Evolutionary conservation across 1,140 invertebrate species (phyloP).

Genomic region (Gonioctena quinquepunctata): DNA sequence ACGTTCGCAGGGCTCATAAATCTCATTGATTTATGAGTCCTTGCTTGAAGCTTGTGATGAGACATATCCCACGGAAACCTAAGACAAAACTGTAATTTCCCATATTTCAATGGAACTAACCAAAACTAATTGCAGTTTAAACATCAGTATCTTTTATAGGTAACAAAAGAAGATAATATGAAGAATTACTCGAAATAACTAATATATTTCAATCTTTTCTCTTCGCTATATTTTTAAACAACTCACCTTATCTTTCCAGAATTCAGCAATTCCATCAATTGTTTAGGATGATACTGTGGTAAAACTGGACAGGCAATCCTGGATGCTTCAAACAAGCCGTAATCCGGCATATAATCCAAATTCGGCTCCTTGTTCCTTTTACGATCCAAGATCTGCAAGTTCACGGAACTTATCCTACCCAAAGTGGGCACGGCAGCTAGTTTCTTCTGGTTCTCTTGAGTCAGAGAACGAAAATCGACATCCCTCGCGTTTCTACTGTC

Average conservation of each 20-base stretch:
- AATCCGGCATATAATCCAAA: conserved; percentile 85
- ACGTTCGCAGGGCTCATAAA: no score
- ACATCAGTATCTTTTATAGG: no score
- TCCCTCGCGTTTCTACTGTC: conserved; percentile 64
- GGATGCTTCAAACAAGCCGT: conserved; percentile 95
- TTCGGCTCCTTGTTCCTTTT: conserved; percentile 67
- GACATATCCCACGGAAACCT: no score
- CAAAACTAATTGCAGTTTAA: no score
- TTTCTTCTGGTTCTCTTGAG: conserved; percentile 73
- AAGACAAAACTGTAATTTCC: no score
- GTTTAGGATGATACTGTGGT: conserved; percentile 99
- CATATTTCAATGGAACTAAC: no score
- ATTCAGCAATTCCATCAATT: conserved; percentile 97
- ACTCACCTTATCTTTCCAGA: conserved; percentile 83
- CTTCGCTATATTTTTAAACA: no score
- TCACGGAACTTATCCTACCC: conserved; percentile 80
- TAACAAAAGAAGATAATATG: no score
- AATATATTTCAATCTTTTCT: no score
- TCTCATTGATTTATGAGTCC: no score
- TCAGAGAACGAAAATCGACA: conserved; percentile 75
- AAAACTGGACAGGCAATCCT: conserved; percentile 95
- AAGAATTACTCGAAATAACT: no score
- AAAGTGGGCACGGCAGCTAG: conserved; percentile 78
- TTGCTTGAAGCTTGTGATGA: no score
- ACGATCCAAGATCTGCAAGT: conserved; percentile 75